phyloP scores from a whole-genome alignment of 2,888 invertebrate species.

The Parnassius orleans region DNA sequence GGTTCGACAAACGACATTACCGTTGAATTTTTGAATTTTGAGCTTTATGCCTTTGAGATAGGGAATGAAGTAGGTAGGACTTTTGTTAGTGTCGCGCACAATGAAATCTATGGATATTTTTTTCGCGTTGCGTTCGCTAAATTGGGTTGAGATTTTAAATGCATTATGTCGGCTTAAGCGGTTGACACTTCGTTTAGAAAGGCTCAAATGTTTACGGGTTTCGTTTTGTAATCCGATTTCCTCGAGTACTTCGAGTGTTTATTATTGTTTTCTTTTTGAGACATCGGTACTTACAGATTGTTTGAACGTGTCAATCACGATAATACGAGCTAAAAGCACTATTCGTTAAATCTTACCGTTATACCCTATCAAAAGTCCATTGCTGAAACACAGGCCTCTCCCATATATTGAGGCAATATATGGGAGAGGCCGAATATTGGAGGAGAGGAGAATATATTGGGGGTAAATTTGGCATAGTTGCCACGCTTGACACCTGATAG shows the following conservation, averaged over 20 bases:
- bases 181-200: conserved; percentile 56
- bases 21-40: conserved; percentile 1
- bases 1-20: conserved; percentile 29
- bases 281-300: background rate
- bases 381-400: too few species aligned
- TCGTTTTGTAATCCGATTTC: conserved; percentile 64
- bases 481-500: too few species aligned
- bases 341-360: too few species aligned
- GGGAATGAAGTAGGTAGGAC: background rate
- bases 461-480: too few species aligned
- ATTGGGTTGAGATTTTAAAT: conserved; percentile 68
- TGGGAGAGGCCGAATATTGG: too few species aligned
- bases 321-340: too few species aligned
- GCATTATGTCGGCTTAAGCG: conserved; percentile 49
- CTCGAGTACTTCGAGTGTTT: conserved; percentile 42
- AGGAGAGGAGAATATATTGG: too few species aligned
- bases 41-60: conserved; percentile 11
- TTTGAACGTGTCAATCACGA: conserved; percentile 1
- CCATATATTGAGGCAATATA: too few species aligned
- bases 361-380: too few species aligned
- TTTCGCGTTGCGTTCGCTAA: conserved; percentile 40
- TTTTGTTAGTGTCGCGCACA: conserved; percentile 23
- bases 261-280: conserved; percentile 49
- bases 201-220: conserved; percentile 54
- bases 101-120: conserved; percentile 30